Conservation (phyloP, 2,113 vertebrate species). For the Callopanchax toddi region DNA sequence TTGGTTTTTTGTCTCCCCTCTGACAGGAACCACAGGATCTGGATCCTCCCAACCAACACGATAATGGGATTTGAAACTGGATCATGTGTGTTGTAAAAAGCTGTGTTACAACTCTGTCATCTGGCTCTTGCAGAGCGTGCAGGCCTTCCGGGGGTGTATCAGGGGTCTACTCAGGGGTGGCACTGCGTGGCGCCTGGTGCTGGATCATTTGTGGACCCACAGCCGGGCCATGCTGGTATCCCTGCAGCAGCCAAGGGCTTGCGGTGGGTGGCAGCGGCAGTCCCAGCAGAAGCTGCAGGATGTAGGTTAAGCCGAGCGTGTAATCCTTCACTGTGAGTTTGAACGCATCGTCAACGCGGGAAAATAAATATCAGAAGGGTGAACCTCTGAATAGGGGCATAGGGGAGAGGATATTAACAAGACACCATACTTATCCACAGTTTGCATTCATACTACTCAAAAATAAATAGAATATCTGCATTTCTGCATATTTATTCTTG, state of each 20-base stretch:
- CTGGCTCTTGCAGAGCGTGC: not conserved
- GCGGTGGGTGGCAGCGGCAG: conserved; percentile 68
- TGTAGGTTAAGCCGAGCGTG: conserved; percentile 64
- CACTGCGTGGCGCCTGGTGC: conserved; percentile 69
- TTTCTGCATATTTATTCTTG: too few relatives aligned
- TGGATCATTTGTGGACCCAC: conserved; percentile 74
- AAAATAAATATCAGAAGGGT: conserved; percentile 66
- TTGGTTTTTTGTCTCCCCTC: too few relatives aligned
- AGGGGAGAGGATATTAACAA: conserved; percentile 21
- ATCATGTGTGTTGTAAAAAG: conserved; percentile 6
- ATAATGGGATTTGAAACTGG: not conserved
- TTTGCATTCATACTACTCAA: not conserved
- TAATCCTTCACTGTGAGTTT: conserved; percentile 59
- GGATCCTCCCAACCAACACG: not conserved
- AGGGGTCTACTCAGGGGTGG: conserved; percentile 30
- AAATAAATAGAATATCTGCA: too few relatives aligned
- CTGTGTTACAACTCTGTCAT: conserved; percentile 13
- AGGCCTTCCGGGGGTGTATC: not conserved
- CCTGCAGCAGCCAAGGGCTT: conserved; percentile 39
- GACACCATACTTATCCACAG: conserved; percentile 3
- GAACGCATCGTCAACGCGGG: conserved; percentile 45
- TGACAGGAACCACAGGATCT: not conserved
- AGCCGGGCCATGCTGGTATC: conserved; percentile 76
- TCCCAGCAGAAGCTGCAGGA: conserved; percentile 56
- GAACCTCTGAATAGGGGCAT: conserved; percentile 33